A percentile compares a stretch with the other conserved stretches of the same genome.
These are phyloP conservation scores for Myoxocephalus aenaeus DNA, from an alignment of 2,797 vertebrate genomes.

Conservation along the genomic window DNA sequence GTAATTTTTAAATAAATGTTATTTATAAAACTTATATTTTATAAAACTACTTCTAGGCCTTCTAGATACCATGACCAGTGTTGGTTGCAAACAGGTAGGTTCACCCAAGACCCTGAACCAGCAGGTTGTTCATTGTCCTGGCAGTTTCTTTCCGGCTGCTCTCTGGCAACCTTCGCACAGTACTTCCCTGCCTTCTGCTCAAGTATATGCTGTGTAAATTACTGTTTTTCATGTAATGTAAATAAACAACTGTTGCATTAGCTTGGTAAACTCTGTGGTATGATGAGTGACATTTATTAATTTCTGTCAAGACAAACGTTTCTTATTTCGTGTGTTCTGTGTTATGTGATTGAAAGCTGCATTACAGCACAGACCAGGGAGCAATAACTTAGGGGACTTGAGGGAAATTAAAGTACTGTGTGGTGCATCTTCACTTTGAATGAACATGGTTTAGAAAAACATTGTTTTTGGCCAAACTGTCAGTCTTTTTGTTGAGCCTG, in stretches of 20 bases:
- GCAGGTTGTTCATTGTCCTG: not conserved
- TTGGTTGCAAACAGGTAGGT: not conserved
- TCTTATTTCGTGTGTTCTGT: not conserved
- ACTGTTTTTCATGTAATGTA: not conserved
- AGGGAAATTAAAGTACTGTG: conserved; percentile 63
- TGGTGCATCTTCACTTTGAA: conserved; percentile 30
- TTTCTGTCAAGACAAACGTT: not conserved
- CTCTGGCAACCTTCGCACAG: not conserved
- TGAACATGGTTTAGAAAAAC: conserved; percentile 51
- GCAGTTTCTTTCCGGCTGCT: not conserved
- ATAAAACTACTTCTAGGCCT: not conserved
- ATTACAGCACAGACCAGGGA: conserved; percentile 44
- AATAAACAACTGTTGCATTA: no score
- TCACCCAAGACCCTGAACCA: not conserved
- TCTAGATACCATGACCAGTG: not conserved
- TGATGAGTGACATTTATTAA: not conserved
- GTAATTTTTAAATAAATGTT: not conserved
- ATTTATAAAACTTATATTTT: not conserved
- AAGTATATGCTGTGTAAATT: not conserved
- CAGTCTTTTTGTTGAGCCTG: conserved; percentile 14
- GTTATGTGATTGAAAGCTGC: conserved; percentile 14
- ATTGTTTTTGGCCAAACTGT: conserved; percentile 59
- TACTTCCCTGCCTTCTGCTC: not conserved
- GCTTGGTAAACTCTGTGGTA: not conserved
- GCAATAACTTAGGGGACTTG: conserved; percentile 51